Percentiles rank a stretch among this genome's conserved stretches.
These are phyloP conservation scores for Neotoxoptera formosana DNA, from an alignment of 1,140 invertebrate genomes.

Conservation along the genomic window DNA sequence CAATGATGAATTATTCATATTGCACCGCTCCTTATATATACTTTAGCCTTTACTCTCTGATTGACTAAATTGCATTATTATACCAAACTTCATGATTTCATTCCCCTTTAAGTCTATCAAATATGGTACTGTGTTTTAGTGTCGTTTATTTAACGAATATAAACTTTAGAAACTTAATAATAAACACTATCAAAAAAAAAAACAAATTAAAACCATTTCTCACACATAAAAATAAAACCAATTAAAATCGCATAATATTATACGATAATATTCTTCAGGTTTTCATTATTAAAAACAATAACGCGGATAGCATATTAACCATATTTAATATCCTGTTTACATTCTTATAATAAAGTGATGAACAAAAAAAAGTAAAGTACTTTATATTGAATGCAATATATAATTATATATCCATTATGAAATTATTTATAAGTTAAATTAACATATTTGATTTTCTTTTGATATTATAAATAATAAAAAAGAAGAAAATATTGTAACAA, in stretches of 20 bases:
- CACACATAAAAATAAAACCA: not conserved
- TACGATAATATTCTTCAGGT: not conserved
- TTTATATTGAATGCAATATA: not conserved
- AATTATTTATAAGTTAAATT: not conserved
- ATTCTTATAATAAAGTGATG: not conserved
- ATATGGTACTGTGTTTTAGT: constrained; percentile 19
- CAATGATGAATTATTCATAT: constrained; percentile 47
- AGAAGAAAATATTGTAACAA: not conserved
- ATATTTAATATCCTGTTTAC: not conserved
- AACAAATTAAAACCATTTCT: not conserved
- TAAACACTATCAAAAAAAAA: not conserved
- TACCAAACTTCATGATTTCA: constrained; percentile 49
- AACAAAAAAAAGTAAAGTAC: not conserved
- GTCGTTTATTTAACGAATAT: constrained; percentile 6
- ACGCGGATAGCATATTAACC: not conserved
- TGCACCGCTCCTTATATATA: not conserved
- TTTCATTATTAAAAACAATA: not conserved
- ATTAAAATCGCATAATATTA: not conserved
- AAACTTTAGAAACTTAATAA: constrained; percentile 10
- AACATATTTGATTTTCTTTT: not conserved
- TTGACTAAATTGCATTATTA: constrained; percentile 54
- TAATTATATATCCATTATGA: not conserved
- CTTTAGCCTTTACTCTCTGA: constrained; percentile 29
- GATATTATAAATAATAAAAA: not conserved
- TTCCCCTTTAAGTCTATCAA: constrained; percentile 7